Evolutionary conservation across 2,797 vertebrate species (phyloP).

Genomic region (Microcaecilia unicolor): DNA sequence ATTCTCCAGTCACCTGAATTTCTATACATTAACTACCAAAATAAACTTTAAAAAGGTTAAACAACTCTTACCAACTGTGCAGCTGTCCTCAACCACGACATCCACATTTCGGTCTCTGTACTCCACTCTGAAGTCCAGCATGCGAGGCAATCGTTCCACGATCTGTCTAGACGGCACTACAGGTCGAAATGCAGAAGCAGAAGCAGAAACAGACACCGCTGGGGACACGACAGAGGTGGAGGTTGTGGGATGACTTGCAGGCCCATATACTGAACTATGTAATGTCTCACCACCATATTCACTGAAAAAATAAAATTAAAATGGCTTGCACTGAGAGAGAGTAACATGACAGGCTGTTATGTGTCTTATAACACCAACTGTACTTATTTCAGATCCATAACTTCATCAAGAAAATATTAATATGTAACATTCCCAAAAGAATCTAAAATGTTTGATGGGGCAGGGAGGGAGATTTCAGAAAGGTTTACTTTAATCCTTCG

Average conservation of each 20-base stretch:
- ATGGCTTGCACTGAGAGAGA: no score
- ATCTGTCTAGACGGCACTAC: slow-evolving; percentile 78
- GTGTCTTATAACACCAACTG: no score
- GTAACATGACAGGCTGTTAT: no score
- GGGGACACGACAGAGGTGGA: slow-evolving; percentile 56
- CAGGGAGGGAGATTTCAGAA: no score
- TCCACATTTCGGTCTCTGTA: slow-evolving; percentile 89
- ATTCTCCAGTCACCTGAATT: no score
- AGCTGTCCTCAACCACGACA: slow-evolving; percentile 89
- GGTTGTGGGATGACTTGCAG: slow-evolving; percentile 56
- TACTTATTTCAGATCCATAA: no score
- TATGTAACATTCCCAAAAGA: no score
- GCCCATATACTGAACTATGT: slow-evolving; percentile 70
- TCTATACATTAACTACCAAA: slow-evolving; percentile 12
- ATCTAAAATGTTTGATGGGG: no score
- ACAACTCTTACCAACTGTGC: slow-evolving; percentile 83
- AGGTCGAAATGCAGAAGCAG: slow-evolving; percentile 84
- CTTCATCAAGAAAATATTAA: no score
- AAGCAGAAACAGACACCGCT: slow-evolving; percentile 62
- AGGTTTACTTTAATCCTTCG: no score
- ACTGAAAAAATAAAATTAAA: no score
- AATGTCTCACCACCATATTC: slow-evolving; percentile 78
- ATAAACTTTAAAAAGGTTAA: no score
- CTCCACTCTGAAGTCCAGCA: slow-evolving; percentile 94
- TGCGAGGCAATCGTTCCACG: slow-evolving; percentile 85